A percentile compares a stretch with the other conserved stretches of the same genome.
Conservation (phyloP, 2,888 invertebrate genomes). For the Spatulosminthurus flaviceps region DNA sequence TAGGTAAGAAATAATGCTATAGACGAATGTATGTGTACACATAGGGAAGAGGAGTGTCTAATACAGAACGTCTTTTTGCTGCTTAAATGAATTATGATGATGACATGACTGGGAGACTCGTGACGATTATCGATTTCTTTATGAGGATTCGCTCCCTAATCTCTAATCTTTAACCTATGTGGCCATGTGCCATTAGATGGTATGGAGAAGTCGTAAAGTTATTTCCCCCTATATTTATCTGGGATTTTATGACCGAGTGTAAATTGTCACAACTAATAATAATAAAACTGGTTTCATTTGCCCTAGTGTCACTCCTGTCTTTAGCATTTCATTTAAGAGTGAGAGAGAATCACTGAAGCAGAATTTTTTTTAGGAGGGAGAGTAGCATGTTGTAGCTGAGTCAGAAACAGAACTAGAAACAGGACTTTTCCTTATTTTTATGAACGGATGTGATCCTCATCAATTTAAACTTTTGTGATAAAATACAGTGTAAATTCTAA, state of each 20-base stretch:
- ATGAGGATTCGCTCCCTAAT: conserved; percentile 45
- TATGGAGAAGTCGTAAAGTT: not conserved
- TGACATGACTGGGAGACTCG: conserved; percentile 38
- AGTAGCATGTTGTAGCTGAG: no score
- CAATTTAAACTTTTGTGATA: conserved; percentile 8
- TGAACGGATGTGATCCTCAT: conserved; percentile 14
- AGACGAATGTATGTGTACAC: not conserved
- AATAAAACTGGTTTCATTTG: conserved; percentile 15
- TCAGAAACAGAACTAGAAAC: not conserved
- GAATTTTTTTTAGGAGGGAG: no score
- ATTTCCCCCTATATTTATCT: conserved; percentile 19
- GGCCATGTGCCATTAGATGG: not conserved
- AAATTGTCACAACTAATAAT: conserved; percentile 29
- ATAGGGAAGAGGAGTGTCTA: no score
- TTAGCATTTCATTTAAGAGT: not conserved
- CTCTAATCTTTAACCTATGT: conserved; percentile 36
- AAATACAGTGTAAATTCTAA: not conserved
- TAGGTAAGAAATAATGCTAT: not conserved
- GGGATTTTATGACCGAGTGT: conserved; percentile 20
- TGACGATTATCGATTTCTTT: conserved; percentile 44
- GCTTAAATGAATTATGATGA: conserved; percentile 41
- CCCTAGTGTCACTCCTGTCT: not conserved
- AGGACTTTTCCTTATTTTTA: not conserved
- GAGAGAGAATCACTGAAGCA: no score
- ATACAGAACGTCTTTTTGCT: not conserved